phyloP scores from a whole-genome alignment of 2,113 vertebrate genomes.

The Sorex araneus region DNA sequence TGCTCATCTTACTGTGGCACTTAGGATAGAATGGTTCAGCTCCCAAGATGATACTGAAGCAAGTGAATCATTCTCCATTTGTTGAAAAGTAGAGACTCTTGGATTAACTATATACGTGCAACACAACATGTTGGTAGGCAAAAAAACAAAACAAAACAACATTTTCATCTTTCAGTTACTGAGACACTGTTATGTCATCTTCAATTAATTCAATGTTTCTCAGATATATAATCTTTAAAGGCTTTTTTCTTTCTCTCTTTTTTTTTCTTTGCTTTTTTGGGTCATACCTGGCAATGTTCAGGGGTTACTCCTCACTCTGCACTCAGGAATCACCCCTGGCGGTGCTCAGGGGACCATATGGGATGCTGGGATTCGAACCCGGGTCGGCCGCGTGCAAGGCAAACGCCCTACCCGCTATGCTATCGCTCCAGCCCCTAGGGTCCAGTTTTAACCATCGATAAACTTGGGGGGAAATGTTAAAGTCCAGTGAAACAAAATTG shows the following conservation, averaged over 20 bases:
- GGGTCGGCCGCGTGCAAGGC: too few relatives aligned
- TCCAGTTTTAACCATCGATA: slow-evolving; percentile 18
- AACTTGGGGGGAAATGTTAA: neutral
- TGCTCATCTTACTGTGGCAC: neutral
- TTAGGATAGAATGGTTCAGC: neutral
- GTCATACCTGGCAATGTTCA: too few relatives aligned
- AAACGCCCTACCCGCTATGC: too few relatives aligned
- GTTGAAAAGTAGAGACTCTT: neutral
- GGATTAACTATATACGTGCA: neutral
- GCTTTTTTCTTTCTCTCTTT: neutral
- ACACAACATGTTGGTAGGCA: neutral
- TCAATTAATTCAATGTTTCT: slow-evolving; percentile 25
- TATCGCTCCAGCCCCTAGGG: neutral
- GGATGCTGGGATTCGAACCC: too few relatives aligned
- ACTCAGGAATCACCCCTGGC: too few relatives aligned
- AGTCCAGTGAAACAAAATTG: slow-evolving; percentile 55
- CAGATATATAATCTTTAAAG: neutral
- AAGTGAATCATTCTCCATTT: neutral
- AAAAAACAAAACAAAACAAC: too few relatives aligned
- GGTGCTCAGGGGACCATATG: too few relatives aligned
- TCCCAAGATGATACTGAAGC: neutral
- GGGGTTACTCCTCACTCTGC: too few relatives aligned
- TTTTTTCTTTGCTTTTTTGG: too few relatives aligned
- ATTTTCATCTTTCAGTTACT: neutral
- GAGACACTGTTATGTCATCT: slow-evolving; percentile 11